Base-by-base conservation (phyloP, 2,888 invertebrate species). In the Siphlonurus alternatus region DNA sequence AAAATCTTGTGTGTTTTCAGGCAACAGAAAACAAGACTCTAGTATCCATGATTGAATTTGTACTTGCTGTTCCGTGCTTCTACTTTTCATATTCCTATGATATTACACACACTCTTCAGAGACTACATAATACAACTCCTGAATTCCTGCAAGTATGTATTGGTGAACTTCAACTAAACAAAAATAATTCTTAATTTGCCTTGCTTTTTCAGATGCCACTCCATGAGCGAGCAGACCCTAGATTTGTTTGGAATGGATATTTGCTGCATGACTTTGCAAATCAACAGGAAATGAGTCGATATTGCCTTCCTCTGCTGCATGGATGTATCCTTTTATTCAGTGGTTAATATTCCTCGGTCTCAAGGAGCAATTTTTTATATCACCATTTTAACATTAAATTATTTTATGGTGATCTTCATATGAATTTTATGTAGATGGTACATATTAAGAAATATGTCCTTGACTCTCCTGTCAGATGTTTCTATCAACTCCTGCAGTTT, bases 21-120 rank as follows among this genome's bases (percentile, higher is more conserved):
- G 84, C 86, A 69, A 82, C 87, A 68, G 88, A 91, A 74, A 95
- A 98, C 76, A 83, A 81, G 67, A 80, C 81, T 2, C 98, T 97
- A 73, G 78, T 94, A 71, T 81, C 83, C 3, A 91, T 99, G 92
- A 73, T 98, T 15, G 87, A 89, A 65, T 80, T 81, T 65, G 87
- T 92, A 0, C 78, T 99, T 63, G 83, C 86, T 53, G 89, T 90
- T 1, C 92, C 93, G 1, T 85, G 86, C 71, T 90, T 91, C 70
- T 99, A 96, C 77, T 98, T 93, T 78, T 96, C 95, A 19, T 91
- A 93, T 71, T 88, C 90, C 1, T 93, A 93, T 73, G 98, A 99
- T 77, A 76, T 99, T 64, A 93, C 93, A 23, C 95, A 96, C 75
- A 84, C 92, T 0, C 80, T 94, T 74, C 97, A 99, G 75, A 79